These are phyloP conservation scores for Pachyuromys duprasi DNA, from an alignment of 2,797 vertebrate species.

Conservation along the genomic window DNA sequence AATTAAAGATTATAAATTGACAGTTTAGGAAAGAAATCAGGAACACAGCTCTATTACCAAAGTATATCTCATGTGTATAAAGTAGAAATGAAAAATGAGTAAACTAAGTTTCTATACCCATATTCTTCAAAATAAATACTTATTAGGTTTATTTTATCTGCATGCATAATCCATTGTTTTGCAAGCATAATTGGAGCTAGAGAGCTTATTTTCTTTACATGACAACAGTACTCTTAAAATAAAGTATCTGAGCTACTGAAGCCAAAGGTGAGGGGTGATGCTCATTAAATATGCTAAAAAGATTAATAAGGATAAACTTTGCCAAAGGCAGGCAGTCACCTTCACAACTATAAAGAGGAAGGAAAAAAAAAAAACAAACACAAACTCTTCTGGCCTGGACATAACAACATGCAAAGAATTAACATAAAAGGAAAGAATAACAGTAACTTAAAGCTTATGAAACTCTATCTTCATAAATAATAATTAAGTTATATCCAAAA, in stretches of 20 bases:
- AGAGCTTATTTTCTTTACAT: conserved; percentile 31
- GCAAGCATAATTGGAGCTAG: conserved; percentile 39
- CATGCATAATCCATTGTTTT: neutral
- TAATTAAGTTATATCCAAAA: neutral
- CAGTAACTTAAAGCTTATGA: neutral
- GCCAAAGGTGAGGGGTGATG: neutral
- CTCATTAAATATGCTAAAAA: conserved; percentile 31
- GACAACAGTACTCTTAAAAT: conserved; percentile 46
- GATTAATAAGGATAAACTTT: conserved; percentile 48
- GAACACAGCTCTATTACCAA: neutral
- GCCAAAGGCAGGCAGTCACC: conserved; percentile 35
- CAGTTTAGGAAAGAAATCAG: conserved; percentile 13
- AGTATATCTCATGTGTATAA: conserved; percentile 13
- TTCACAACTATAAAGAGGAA: conserved; percentile 3
- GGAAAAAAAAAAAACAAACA: conserved; percentile 20
- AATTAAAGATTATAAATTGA: conserved; percentile 12
- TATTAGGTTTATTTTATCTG: conserved; percentile 41
- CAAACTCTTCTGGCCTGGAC: neutral
- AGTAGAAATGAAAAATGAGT: conserved; percentile 47
- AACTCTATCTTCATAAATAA: neutral
- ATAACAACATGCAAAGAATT: neutral
- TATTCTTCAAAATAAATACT: conserved; percentile 52
- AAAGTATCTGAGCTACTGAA: conserved; percentile 53
- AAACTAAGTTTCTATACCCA: conserved; percentile 44
- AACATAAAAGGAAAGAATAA: neutral